Percentiles rank a stretch among this genome's conserved stretches.
Evolutionary conservation across 1,140 invertebrate genomes (phyloP).

Genomic region (Drosophila serrata): DNA sequence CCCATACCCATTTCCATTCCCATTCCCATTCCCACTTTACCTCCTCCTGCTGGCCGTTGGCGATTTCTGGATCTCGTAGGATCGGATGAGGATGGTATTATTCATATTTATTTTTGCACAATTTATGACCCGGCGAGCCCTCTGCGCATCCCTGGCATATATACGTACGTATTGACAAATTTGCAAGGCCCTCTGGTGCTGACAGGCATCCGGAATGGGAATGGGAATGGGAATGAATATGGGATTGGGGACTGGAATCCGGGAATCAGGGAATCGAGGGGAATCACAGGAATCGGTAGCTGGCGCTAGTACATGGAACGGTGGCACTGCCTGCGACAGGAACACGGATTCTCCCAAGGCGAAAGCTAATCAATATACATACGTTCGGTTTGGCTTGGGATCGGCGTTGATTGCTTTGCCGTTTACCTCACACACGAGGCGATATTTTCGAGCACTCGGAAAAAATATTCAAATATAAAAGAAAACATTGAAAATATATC

Average conservation of each 20-base stretch:
- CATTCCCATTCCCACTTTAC: neutral
- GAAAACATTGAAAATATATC: neutral
- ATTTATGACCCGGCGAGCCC: slow-evolving; percentile 66
- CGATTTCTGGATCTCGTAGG: slow-evolving; percentile 42
- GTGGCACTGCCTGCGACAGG: slow-evolving; percentile 73
- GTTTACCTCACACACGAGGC: slow-evolving; percentile 14
- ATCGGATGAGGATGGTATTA: slow-evolving; percentile 51
- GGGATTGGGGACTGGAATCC: slow-evolving; percentile 30
- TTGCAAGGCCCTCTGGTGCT: slow-evolving; percentile 44
- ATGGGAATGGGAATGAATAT: slow-evolving; percentile 23
- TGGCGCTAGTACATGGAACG: slow-evolving; percentile 77
- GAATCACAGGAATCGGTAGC: slow-evolving; percentile 60
- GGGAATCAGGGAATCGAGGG: slow-evolving; percentile 1
- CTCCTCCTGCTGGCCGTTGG: slow-evolving; percentile 50
- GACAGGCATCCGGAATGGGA: slow-evolving; percentile 38
- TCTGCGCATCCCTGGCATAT: slow-evolving; percentile 20
- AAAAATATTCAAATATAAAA: neutral
- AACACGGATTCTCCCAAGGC: slow-evolving; percentile 70
- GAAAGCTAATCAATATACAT: slow-evolving; percentile 78
- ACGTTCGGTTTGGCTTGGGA: slow-evolving; percentile 45
- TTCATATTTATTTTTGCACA: slow-evolving; percentile 80
- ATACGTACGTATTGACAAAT: slow-evolving; percentile 78
- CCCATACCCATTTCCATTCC: too few species aligned
- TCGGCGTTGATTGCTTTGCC: slow-evolving; percentile 55
- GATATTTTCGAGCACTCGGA: slow-evolving; percentile 24